Percentiles rank a stretch among this genome's conserved stretches.
Evolutionary conservation across 2,888 invertebrate species (phyloP).

Genomic region (Apotomis turbidana): DNA sequence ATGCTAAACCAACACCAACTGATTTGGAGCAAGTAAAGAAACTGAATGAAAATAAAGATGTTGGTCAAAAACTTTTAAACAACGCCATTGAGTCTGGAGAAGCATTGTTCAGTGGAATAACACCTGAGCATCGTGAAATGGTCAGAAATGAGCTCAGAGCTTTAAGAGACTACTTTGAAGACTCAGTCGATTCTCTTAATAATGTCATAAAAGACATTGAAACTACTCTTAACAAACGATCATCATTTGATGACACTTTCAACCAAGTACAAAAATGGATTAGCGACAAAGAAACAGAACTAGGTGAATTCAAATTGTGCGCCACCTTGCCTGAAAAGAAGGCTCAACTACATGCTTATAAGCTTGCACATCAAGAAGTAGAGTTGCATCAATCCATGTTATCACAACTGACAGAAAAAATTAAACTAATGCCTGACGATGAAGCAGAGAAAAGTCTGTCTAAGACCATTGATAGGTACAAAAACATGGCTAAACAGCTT

Average conservation of each 20-base stretch:
- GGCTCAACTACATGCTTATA: slow-evolving; percentile 91
- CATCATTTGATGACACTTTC: slow-evolving; percentile 96
- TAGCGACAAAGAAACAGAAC: slow-evolving; percentile 89
- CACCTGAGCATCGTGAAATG: slow-evolving; percentile 93
- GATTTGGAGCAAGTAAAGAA: slow-evolving; percentile 90
- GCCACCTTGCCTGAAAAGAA: slow-evolving; percentile 95
- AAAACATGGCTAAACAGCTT: slow-evolving; percentile 86
- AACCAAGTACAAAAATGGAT: slow-evolving; percentile 95
- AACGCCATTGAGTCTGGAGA: slow-evolving; percentile 94
- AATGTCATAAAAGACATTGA: slow-evolving; percentile 94
- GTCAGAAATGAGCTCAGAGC: slow-evolving; percentile 92
- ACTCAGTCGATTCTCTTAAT: slow-evolving; percentile 92
- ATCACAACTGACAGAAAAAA: slow-evolving; percentile 92
- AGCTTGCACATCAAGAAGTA: slow-evolving; percentile 92
- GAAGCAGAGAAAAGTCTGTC: slow-evolving; percentile 90
- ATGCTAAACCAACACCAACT: slow-evolving; percentile 89
- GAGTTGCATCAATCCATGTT: slow-evolving; percentile 93
- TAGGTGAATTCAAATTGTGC: slow-evolving; percentile 88
- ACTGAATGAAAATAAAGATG: slow-evolving; percentile 89
- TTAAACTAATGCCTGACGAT: slow-evolving; percentile 90
- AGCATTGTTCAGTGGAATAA: slow-evolving; percentile 92
- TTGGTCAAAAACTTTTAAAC: slow-evolving; percentile 90
- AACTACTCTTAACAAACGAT: slow-evolving; percentile 93
- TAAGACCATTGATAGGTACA: slow-evolving; percentile 89
- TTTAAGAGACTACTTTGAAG: slow-evolving; percentile 92